A percentile compares a stretch with the other conserved stretches of the same genome.
These are phyloP conservation scores for Megaptera novaeangliae DNA, from an alignment of 2,113 vertebrate species.

Conservation along the genomic window DNA sequence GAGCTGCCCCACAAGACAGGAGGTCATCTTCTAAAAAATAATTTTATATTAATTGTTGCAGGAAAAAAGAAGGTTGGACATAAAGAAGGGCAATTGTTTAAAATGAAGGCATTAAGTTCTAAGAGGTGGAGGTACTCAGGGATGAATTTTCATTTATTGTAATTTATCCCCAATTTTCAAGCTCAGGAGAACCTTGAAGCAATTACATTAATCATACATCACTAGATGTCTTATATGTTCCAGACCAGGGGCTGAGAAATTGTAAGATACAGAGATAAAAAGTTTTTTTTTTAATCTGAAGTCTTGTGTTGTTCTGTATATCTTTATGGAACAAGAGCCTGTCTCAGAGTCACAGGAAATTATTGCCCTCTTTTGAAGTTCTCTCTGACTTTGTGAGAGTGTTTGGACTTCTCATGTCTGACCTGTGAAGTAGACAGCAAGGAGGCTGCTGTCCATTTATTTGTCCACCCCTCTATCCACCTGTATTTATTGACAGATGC, in stretches of 20 bases:
- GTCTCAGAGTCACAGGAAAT: not conserved
- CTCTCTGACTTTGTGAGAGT: not conserved
- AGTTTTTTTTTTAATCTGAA: not conserved
- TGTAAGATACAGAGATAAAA: not conserved
- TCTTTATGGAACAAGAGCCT: not conserved
- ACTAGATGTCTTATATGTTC: not conserved
- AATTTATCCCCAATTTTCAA: not conserved
- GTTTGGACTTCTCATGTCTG: not conserved
- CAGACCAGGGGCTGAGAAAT: not conserved
- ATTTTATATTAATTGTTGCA: not conserved
- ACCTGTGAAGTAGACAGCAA: not conserved
- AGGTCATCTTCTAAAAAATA: not conserved
- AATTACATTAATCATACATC: not conserved
- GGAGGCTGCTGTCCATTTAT: not conserved
- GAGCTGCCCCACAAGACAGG: not conserved
- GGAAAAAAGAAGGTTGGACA: not conserved
- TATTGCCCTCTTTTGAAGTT: not conserved
- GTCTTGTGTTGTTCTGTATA: not conserved
- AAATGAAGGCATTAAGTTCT: not conserved
- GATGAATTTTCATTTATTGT: not conserved
- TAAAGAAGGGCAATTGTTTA: not conserved
- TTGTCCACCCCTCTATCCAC: not conserved
- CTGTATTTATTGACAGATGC: not conserved
- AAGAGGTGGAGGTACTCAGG: not conserved
- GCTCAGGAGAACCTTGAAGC: not conserved